A percentile compares a stretch with the other conserved stretches of the same genome.
phyloP scores from a whole-genome alignment of 2,113 vertebrate genomes.

The Sialia sialis region DNA sequence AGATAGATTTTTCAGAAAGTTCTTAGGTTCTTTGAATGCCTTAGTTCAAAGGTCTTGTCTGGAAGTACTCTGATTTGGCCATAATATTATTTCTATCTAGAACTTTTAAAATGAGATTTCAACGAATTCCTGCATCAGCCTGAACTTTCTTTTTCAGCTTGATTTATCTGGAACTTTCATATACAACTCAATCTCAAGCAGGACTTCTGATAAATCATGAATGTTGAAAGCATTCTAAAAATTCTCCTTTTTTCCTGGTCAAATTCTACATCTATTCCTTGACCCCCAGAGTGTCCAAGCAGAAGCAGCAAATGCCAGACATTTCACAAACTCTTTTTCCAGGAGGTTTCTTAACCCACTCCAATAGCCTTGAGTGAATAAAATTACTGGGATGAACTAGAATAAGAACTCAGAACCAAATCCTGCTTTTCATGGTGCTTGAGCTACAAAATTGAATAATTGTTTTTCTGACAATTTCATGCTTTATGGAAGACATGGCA shows the following conservation, averaged over 20 bases:
- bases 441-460: not conserved
- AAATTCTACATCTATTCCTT: not conserved
- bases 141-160: not conserved
- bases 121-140: not conserved
- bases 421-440: not conserved
- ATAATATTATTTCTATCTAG: not conserved
- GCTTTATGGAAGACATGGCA: not conserved
- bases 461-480: not conserved
- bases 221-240: not conserved
- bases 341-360: not conserved
- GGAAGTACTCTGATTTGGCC: not conserved
- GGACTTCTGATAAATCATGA: not conserved
- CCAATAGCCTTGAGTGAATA: not conserved
- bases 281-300: not conserved
- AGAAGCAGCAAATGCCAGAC: not conserved
- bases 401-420: not conserved
- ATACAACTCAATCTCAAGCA: not conserved
- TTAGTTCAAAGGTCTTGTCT: not conserved
- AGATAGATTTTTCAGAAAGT: not conserved
- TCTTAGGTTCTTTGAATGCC: not conserved
- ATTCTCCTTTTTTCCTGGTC: not conserved
- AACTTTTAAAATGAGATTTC: not conserved
- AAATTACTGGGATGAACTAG: not conserved
- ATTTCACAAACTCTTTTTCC: not conserved
- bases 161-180: not conserved